Percentiles rank a stretch among this genome's conserved stretches.
phyloP scores from a whole-genome alignment of 2,888 invertebrate genomes.

The Ophonus ardosiacus region DNA sequence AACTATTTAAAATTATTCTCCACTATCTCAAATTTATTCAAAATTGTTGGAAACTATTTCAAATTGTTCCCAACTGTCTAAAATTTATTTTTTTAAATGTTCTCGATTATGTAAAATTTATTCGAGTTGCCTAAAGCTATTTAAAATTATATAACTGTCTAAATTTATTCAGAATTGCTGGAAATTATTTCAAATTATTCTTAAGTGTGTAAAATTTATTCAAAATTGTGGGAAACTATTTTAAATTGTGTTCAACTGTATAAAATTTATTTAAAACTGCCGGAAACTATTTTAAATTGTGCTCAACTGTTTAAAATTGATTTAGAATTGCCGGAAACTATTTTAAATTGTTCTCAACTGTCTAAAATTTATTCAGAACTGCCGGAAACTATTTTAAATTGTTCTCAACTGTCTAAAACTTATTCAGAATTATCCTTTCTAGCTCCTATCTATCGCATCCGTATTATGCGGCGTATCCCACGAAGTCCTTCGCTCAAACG shows the following conservation, averaged over 20 bases:
- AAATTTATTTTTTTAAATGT: no score
- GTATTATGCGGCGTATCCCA: conserved; percentile 79
- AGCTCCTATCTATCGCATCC: conserved; percentile 80
- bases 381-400: background rate
- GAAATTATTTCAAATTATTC: no score
- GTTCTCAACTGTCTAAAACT: background rate
- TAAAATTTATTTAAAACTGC: background rate
- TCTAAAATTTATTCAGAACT: background rate
- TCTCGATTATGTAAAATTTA: no score
- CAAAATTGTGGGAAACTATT: background rate
- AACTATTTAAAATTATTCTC: background rate
- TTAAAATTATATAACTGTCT: no score
- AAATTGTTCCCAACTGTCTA: no score
- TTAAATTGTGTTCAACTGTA: background rate
- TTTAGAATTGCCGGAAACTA: no score
- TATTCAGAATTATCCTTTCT: conserved; percentile 68
- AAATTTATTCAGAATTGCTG: no score
- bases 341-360: background rate
- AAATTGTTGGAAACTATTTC: no score
- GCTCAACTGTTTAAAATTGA: no score
- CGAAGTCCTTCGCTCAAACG: conserved; percentile 76
- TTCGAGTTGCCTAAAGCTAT: no score
- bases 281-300: background rate
- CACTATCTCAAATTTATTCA: no score
- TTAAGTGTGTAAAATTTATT: no score